A percentile compares a stretch with the other conserved stretches of the same genome.
phyloP scores from a whole-genome alignment of 2,797 vertebrate genomes.

The Prunella strophiata region DNA sequence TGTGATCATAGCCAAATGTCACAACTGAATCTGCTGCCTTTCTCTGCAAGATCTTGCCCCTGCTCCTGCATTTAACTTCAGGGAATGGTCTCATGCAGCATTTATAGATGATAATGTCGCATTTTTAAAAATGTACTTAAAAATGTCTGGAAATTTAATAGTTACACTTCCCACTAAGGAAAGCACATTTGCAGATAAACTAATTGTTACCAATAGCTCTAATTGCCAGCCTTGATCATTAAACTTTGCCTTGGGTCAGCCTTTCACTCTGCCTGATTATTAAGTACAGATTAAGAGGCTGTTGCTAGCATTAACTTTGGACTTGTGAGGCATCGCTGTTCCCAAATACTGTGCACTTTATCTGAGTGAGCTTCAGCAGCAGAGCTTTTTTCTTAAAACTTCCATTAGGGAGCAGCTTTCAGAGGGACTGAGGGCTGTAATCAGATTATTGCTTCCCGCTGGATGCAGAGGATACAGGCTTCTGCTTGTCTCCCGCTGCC shows the following conservation, averaged over 20 bases:
- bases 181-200: slow-evolving; percentile 26
- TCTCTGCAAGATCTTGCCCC: neutral
- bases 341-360: neutral
- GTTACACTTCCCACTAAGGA: neutral
- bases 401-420: slow-evolving; percentile 7
- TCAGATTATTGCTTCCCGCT: neutral
- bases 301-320: neutral
- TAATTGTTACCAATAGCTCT: slow-evolving; percentile 15
- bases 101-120: neutral
- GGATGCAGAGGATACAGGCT: slow-evolving; percentile 15
- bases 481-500: neutral
- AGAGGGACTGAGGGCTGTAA: neutral
- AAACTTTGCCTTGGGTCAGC: slow-evolving; percentile 32
- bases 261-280: slow-evolving; percentile 34
- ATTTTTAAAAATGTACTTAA: neutral
- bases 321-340: neutral
- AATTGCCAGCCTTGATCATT: slow-evolving; percentile 13
- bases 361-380: neutral
- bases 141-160: slow-evolving; percentile 7
- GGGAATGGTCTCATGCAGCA: neutral
- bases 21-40: neutral
- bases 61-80: neutral
- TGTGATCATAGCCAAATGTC: neutral
- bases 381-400: slow-evolving; percentile 5
- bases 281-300: slow-evolving; percentile 5